Base-by-base conservation (phyloP, 2,113 vertebrate species). In the Leucoraja erinaceus region DNA sequence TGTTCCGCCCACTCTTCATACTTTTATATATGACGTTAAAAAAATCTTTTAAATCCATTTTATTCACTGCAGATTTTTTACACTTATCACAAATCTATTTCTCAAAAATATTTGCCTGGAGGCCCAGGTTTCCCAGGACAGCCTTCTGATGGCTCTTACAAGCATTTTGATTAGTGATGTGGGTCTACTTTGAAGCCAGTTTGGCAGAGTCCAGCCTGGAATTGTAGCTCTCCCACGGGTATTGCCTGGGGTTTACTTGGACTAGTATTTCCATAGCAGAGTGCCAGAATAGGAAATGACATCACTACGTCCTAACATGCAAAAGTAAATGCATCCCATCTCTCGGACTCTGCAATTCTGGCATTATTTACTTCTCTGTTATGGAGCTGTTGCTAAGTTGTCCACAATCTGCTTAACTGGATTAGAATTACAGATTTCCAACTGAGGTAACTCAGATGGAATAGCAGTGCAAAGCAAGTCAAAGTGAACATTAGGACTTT, bases 351-450 rank as follows among this genome's bases (percentile, higher is more conserved):
- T 63, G 28, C n/a, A 63, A 88, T 86, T 61, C 83, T 88, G 83
- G 83, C 83, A 88, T 88, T 88, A 88, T 88, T 88, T 88, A 88
- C 59, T 88, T 88, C n/a, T 88, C 83, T 88, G 83, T 88, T 88
- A 16, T 88, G 83, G 83, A 88, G 83, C 83, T 88, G 83, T 88
- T 88, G 83, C 83, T 88, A 88, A 63, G 83, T 88, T 88, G 83
- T 88, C 83, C 83, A 63, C 59, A 88, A n/a, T 63, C 56, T 88
- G 83, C 56, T 88, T 28, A 28, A 88, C 59, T 63, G 83, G 28
- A 63, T 31, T 63, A 63, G 56, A 63, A 31, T 88, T 88, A 31
- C 28, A 63, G 83, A 88, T 88, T 88, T 88, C 28, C 83, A 83
- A 18, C 11, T 61, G 83, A 61, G 56, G 83, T 86, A 86, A 86